Base-by-base conservation (phyloP, 2,113 vertebrate genomes). In the Nycticryphes semicollaris region DNA sequence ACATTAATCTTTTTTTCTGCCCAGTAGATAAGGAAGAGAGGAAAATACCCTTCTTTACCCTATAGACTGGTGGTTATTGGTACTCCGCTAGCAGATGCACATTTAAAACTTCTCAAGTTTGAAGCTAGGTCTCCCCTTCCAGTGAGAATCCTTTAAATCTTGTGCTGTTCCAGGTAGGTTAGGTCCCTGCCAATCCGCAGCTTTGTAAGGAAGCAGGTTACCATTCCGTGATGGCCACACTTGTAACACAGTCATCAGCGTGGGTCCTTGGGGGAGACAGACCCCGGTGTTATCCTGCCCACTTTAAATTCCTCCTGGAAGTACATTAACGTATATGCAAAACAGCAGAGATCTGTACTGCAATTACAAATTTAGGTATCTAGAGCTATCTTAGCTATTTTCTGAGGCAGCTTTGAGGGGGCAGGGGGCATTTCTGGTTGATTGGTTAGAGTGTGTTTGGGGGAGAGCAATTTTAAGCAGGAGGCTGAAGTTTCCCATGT, bases 151-250 rank as follows among this genome's bases (percentile, higher is more conserved):
- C 23, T 64, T 54, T 12, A 48, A 19, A 7, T 28, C 31, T 23
- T 31, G 13, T 10, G 27, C 4, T 50, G 19, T 19, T 70, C 16
- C 13, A 51, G 56, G 23, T 2, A 41, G 10, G 6, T 39, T 14
- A 43, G 23, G 14, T 51, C 24, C 30, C 21, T 62, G 53, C 0
- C 0, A 33, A 35, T 54, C 21, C 41, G 35, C 37, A 69, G 43
- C 5, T n/a, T 12, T 5, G 3, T 25, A 23, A 45, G 9, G 62
- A 74, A 53, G 5, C 1, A 1, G 1, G 2, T 45, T 33, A 20
- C 7, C 13, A 2, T 12, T 47, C 16, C 31, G 12, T 27, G 30
- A 8, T 12, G 33, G 25, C 5, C 50, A 45, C 11, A 8, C 53
- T 76, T 25, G 18, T 23, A 80, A 31, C 6, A 13, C 0, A 0